Evolutionary conservation across 2,113 vertebrate species (phyloP), one percentile per base, ranked within the genome.

Genomic region (Aptenodytes forsteri): DNA sequence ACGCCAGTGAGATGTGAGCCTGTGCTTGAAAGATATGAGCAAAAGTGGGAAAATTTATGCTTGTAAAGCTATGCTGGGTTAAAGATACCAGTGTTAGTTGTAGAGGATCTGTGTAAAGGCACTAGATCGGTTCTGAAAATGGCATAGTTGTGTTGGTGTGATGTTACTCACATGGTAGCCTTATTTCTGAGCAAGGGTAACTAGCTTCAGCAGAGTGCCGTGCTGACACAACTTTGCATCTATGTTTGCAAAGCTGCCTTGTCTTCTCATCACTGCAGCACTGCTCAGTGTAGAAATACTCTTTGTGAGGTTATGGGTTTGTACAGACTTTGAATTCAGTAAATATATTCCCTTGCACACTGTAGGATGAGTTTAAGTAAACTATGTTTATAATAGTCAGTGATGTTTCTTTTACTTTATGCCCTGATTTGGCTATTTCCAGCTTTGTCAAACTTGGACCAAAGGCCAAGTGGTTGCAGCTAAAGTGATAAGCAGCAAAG

Each of bases 191-290:
- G 32, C 42, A 55, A 29, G 17, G 62, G 32, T 30, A 22, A 22
- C 0, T 0, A 89, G 36, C 19, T 84, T 38, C 19, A 36, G 50
- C 36, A 25, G 2, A 2, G 18, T 10, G 17, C 17, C 40, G 4
- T n/a, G 54, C 42, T 64, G 69, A 13, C 55, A 75, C 27, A 49
- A 18, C 7, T 47, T 69, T 69, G 72, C 9, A n/a, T 26, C 55
- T 69, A 7, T 32, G 44, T 64, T 80, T 34, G 25, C 30, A 84
- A 46, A 54, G 22, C 27, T 58, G 18, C 36, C 32, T 18, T 42
- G 9, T 50, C 22, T 70, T 55, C 61, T 65, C 34, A 9, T 16
- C n/a, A 6, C 11, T 69, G 23, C 73, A 44, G 30, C 58, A 16
- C 44, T 52, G 3, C 25, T 54, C 66, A 13, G 14, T 1, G 32